These are phyloP conservation scores for Drosophila neonasuta DNA, from an alignment of 2,888 invertebrate genomes.

Conservation along the genomic window DNA sequence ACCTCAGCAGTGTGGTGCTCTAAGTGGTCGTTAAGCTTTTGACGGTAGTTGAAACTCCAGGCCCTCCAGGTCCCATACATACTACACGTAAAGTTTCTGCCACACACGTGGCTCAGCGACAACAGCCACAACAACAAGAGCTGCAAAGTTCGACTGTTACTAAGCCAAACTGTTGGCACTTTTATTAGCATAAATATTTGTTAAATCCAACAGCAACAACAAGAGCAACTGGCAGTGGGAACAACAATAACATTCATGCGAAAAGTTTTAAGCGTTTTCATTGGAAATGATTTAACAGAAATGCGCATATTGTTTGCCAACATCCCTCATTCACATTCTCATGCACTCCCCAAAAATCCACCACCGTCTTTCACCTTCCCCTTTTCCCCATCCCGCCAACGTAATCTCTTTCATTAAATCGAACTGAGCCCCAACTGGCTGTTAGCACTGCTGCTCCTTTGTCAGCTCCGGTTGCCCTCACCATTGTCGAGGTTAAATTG, in stretches of 20 bases:
- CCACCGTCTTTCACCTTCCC: background rate
- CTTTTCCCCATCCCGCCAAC: background rate
- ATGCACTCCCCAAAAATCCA: background rate
- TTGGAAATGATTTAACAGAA: conserved; percentile 72
- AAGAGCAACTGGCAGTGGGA: conserved; percentile 18
- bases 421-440: conserved; percentile 39
- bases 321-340: conserved; percentile 34
- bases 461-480: conserved; percentile 43
- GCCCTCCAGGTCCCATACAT: background rate
- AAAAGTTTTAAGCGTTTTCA: conserved; percentile 72
- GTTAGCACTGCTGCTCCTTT: conserved; percentile 28
- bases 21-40: conserved; percentile 61
- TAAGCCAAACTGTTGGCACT: conserved; percentile 55
- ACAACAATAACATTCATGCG: conserved; percentile 67
- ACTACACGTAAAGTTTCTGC: conserved; percentile 37
- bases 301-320: conserved; percentile 32
- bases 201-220: conserved; percentile 61
- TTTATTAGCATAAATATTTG: conserved; percentile 76
- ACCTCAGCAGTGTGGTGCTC: conserved; percentile 51
- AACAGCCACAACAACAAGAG: conserved; percentile 2
- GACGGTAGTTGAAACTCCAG: conserved; percentile 48
- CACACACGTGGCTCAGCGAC: conserved; percentile 19
- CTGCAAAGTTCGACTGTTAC: conserved; percentile 49
- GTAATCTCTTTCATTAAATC: conserved; percentile 70
- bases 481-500: conserved; percentile 68